Evolutionary conservation across 2,797 vertebrate species (phyloP), one percentile per base, ranked within the genome.

Genomic region (Choloepus didactylus): DNA sequence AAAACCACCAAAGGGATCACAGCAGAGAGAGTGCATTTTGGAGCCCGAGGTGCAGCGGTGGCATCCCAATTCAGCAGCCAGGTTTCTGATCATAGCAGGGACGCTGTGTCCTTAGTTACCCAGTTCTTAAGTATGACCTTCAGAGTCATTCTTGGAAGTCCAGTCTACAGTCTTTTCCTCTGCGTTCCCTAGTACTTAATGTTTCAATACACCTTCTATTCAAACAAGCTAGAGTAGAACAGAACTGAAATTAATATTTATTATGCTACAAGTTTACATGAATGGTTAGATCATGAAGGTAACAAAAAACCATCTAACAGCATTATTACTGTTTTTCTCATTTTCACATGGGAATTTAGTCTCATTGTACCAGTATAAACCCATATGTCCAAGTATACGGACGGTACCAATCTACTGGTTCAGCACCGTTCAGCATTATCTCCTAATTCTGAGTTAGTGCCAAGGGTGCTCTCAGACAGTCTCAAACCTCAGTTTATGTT

Each of bases 301-400:
- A 80, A 80, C 23, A 79, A 64, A 79, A 60, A 44, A 38, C 35
- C 35, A 75, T 38, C 49, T 75, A 44, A 86, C 10, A 77, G n/a
- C 23, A 86, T 56, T 80, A 80, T 25, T 51, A 35, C 11, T 44
- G 9, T 54, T 67, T 54, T 3, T 77, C 14, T 59, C 64, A 29
- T 94, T 92, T 89, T 82, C 80, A 92, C 4, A 60, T 5, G 49
- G 8, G 59, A 85, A 56, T 64, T 86, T 73, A 69, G 35, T 49
- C 21, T 80, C 44, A 29, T 41, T 64, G 62, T 12, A 81, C 23
- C 23, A 46, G 46, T 27, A n/a, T 67, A 46, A 69, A 35, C 89
- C 18, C 75, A 59, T 76, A 60, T 18, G 16, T 19, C 54, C 54
- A 56, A 56, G 54, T 49, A 56, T 56, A 35, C 35, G 35, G 35